Evolutionary conservation across 2,113 vertebrate genomes (phyloP).

Genomic region (Nothocercus julius): DNA sequence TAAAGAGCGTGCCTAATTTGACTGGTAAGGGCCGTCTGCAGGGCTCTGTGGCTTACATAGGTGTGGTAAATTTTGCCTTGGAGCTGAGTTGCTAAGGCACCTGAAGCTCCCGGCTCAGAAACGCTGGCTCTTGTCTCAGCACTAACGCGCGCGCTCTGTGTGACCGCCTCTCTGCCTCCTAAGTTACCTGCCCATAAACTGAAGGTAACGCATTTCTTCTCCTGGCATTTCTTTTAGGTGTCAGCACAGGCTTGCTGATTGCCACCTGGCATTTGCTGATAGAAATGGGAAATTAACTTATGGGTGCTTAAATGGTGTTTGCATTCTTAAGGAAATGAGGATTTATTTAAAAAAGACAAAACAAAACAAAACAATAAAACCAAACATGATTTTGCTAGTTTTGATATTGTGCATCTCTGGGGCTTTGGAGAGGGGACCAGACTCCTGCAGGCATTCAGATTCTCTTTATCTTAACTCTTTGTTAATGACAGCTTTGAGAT

Average conservation of each 20-base stretch:
- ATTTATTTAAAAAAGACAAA: neutral
- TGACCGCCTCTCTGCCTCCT: neutral
- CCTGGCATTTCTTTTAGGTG: neutral
- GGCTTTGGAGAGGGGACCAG: neutral
- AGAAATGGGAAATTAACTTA: neutral
- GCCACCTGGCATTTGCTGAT: neutral
- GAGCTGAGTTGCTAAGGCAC: neutral
- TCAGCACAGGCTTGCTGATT: neutral
- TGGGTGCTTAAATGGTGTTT: neutral
- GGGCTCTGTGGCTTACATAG: constrained; percentile 38
- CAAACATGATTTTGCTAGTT: neutral
- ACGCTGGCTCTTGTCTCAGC: neutral
- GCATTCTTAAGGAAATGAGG: neutral
- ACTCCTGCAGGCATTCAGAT: neutral
- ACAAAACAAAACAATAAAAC: too few species aligned
- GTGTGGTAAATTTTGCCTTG: neutral
- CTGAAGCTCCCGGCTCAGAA: neutral
- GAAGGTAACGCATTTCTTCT: neutral
- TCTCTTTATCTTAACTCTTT: neutral
- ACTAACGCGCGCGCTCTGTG: neutral
- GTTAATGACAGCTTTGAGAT: neutral
- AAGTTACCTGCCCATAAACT: neutral
- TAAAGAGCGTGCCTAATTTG: constrained; percentile 75
- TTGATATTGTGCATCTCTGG: neutral
- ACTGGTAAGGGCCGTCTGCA: constrained; percentile 73